Percentiles rank a stretch among this genome's conserved stretches.
phyloP scores from a whole-genome alignment of 2,113 vertebrate species.

The Passerina amoena region DNA sequence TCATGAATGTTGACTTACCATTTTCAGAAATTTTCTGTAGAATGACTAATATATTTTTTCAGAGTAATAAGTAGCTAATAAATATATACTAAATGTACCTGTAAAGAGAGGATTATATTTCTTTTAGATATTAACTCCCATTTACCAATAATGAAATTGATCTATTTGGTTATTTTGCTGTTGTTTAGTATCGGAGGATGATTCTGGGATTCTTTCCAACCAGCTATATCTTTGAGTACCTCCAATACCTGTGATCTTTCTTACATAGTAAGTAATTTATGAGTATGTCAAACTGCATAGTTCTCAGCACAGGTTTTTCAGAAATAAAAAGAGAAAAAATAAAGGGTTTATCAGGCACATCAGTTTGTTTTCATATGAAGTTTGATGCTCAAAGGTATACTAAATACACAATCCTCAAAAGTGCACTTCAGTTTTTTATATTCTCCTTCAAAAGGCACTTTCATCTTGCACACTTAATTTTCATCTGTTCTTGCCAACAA shows the following conservation, averaged over 20 bases:
- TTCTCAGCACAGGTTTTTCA: neutral
- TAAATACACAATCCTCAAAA: neutral
- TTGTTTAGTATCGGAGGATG: neutral
- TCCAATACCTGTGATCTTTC: neutral
- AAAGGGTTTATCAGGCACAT: neutral
- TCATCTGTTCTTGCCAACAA: neutral
- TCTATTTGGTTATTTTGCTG: neutral
- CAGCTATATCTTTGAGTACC: neutral
- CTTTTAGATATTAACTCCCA: neutral
- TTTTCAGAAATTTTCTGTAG: neutral
- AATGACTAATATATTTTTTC: neutral
- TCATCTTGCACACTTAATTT: constrained; percentile 11
- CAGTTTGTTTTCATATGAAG: neutral
- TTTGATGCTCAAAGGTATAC: neutral
- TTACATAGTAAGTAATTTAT: neutral
- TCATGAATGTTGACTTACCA: neutral
- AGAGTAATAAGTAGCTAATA: neutral
- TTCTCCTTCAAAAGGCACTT: constrained; percentile 17
- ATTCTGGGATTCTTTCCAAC: neutral
- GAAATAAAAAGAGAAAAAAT: neutral
- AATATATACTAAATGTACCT: neutral
- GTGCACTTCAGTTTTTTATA: neutral
- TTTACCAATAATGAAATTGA: neutral
- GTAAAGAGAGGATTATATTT: neutral
- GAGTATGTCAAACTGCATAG: neutral